A percentile compares a stretch with the other conserved stretches of the same genome.
Evolutionary conservation across 2,113 vertebrate species (phyloP).

Genomic region (Narcine bancroftii): DNA sequence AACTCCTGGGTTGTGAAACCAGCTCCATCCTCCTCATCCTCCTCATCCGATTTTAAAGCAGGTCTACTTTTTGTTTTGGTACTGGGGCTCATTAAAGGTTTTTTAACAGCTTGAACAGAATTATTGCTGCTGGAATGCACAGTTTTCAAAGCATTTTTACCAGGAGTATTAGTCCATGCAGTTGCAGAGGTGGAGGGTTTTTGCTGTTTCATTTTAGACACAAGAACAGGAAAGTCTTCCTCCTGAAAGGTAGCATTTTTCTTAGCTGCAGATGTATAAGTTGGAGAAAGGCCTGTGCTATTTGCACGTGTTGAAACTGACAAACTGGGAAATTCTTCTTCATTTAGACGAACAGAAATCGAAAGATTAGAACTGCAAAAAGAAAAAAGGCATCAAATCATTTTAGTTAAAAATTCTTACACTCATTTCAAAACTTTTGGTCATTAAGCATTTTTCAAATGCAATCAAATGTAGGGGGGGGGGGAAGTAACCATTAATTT

Average conservation of each 20-base stretch:
- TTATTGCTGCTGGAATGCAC: conserved; percentile 43
- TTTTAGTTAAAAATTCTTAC: background rate
- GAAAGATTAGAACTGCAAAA: conserved; percentile 49
- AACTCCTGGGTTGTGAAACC: conserved; percentile 67
- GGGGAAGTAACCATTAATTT: no score
- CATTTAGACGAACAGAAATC: conserved; percentile 62
- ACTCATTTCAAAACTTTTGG: no score
- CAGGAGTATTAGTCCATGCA: conserved; percentile 67
- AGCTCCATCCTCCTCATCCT: conserved; percentile 40
- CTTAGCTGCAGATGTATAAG: conserved; percentile 57
- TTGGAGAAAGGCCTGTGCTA: conserved; percentile 55
- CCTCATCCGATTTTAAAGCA: conserved; percentile 51
- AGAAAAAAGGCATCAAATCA: background rate
- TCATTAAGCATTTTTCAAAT: no score
- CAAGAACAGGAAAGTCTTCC: conserved; percentile 90
- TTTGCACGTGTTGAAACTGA: conserved; percentile 45
- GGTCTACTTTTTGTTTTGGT: conserved; percentile 50
- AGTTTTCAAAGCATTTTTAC: conserved; percentile 56
- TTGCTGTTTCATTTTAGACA: conserved; percentile 65
- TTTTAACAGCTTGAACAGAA: conserved; percentile 57
- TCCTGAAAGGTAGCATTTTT: conserved; percentile 76
- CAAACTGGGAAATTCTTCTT: conserved; percentile 91
- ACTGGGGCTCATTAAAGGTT: conserved; percentile 51
- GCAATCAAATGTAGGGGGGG: no score
- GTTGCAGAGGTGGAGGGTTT: conserved; percentile 55